Evolutionary conservation across 2,888 invertebrate species (phyloP).

Genomic region (Hoplodrina blanda): DNA sequence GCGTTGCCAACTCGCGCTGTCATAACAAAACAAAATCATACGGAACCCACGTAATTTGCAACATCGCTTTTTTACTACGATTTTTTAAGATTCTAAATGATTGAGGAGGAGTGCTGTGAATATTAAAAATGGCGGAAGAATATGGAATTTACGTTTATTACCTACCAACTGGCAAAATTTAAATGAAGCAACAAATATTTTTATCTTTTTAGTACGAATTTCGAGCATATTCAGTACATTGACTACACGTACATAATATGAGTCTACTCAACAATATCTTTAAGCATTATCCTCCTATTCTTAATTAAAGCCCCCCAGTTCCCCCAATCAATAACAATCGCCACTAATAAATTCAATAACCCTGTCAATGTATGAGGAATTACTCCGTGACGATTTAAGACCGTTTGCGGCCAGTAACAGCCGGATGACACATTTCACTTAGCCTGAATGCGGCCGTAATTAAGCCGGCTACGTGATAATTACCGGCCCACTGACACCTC

Average conservation of each 20-base stretch:
- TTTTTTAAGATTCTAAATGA: constrained; percentile 62
- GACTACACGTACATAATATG: not conserved
- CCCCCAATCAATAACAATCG: constrained; percentile 44
- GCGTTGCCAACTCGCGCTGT: constrained; percentile 88
- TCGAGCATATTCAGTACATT: constrained; percentile 9
- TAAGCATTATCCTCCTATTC: constrained; percentile 4
- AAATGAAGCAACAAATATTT: not conserved
- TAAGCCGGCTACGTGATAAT: constrained; percentile 85
- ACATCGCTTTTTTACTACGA: constrained; percentile 73
- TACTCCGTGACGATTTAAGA: constrained; percentile 59
- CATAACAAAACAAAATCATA: constrained; percentile 89
- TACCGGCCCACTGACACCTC: constrained; percentile 76
- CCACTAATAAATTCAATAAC: constrained; percentile 60
- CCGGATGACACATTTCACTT: constrained; percentile 85
- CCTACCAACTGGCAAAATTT: constrained; percentile 17
- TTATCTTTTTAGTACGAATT: not conserved
- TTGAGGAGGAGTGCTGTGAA: constrained; percentile 56
- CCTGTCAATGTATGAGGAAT: constrained; percentile 58
- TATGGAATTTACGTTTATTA: constrained; percentile 28
- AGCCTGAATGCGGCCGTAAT: constrained; percentile 81
- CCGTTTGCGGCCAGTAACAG: constrained; percentile 53
- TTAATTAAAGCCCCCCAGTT: constrained; percentile 24
- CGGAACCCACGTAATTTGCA: constrained; percentile 78
- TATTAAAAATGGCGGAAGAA: constrained; percentile 43
- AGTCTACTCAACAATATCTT: not conserved